phyloP scores from a whole-genome alignment of 1,140 invertebrate species.

The Cydia pomonella region DNA sequence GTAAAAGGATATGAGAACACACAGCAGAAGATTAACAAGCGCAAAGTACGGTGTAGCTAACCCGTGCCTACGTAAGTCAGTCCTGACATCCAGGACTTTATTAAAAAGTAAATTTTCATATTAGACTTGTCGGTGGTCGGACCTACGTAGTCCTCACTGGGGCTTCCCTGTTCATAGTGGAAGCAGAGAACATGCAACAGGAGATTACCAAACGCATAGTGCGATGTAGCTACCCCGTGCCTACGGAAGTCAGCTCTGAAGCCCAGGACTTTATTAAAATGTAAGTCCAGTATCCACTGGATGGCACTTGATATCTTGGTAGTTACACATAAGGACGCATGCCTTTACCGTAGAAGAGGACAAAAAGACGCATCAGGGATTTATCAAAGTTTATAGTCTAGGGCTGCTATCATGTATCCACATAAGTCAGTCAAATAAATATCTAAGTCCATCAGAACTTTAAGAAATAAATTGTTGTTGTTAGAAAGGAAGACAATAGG shows the following conservation, averaged over 20 bases:
- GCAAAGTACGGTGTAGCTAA: conserved; percentile 93
- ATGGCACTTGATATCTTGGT: too few relatives aligned
- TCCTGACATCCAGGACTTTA: conserved; percentile 83
- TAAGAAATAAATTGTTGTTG: too few relatives aligned
- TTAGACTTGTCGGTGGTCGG: conserved; percentile 89
- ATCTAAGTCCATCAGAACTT: too few relatives aligned
- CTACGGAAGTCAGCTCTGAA: conserved; percentile 83
- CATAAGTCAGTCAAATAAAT: too few relatives aligned
- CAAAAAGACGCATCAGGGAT: too few relatives aligned
- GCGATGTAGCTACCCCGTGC: conserved; percentile 92
- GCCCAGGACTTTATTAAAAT: conserved; percentile 84
- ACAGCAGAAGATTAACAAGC: conserved; percentile 95
- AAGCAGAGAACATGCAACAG: conserved; percentile 95
- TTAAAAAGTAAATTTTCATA: conserved; percentile 73
- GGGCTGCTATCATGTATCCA: too few relatives aligned
- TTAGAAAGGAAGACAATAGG: too few relatives aligned
- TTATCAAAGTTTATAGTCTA: too few relatives aligned
- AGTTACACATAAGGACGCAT: too few relatives aligned
- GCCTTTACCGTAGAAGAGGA: too few relatives aligned
- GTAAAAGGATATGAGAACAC: conserved; percentile 95
- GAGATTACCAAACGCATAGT: conserved; percentile 96
- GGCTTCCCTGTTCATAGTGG: conserved; percentile 97
- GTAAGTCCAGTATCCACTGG: conserved; percentile 82
- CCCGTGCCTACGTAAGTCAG: conserved; percentile 89
- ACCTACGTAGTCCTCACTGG: conserved; percentile 97